These are phyloP conservation scores for Antechinus flavipes DNA, from an alignment of 2,113 vertebrate species.

Conservation along the genomic window DNA sequence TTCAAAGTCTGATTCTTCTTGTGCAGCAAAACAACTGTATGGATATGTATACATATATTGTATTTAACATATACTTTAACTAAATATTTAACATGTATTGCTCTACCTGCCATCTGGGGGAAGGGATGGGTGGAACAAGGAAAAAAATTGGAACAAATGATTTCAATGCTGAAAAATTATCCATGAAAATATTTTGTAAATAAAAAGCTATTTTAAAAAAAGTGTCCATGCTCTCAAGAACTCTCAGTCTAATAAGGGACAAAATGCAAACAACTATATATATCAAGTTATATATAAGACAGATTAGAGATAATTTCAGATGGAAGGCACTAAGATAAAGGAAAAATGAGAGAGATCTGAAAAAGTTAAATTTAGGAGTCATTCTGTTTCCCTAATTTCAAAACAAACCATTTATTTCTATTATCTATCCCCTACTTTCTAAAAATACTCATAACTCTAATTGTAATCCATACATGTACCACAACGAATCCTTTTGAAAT, in stretches of 20 bases:
- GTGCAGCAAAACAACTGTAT: too few species aligned
- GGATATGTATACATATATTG: too few species aligned
- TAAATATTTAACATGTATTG: too few species aligned
- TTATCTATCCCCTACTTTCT: not conserved
- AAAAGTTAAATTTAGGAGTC: not conserved
- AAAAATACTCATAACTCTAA: slow-evolving; percentile 8
- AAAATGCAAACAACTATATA: not conserved
- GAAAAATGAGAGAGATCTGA: not conserved
- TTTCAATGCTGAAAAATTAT: too few species aligned
- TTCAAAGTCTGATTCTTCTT: too few species aligned
- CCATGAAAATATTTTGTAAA: too few species aligned
- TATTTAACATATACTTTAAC: too few species aligned
- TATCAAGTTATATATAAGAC: not conserved
- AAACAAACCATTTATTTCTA: not conserved
- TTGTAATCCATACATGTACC: not conserved
- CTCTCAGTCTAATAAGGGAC: not conserved
- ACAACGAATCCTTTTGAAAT: slow-evolving; percentile 3
- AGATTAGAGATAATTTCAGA: not conserved
- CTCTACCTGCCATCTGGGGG: too few species aligned
- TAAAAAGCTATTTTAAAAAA: too few species aligned
- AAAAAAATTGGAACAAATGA: too few species aligned
- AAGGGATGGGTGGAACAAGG: too few species aligned
- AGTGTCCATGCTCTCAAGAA: not conserved
- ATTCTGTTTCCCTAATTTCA: not conserved
- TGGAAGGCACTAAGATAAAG: not conserved